A percentile compares a stretch with the other conserved stretches of the same genome.
Conservation (phyloP, 1,140 invertebrate genomes). For the Hormaphis cornu region DNA sequence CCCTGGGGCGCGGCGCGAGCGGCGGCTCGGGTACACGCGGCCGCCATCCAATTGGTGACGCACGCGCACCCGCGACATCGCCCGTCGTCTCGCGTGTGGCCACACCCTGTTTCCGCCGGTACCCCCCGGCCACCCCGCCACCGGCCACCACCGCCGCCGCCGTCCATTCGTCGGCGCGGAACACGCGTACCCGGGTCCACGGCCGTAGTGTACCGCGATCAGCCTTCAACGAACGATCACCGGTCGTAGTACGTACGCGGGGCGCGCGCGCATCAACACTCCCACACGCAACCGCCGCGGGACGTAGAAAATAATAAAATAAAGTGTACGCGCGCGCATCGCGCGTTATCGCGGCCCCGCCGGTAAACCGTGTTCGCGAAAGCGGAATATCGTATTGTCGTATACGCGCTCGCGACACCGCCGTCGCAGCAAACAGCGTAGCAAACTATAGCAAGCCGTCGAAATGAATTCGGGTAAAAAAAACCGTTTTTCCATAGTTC, state of each 20-base stretch:
- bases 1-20: background rate
- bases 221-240: background rate
- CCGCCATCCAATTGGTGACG: background rate
- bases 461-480: too few relatives aligned
- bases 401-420: background rate
- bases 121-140: background rate
- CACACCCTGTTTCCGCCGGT: too few relatives aligned
- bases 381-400: too few relatives aligned
- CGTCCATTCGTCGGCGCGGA: background rate
- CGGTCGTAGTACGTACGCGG: background rate
- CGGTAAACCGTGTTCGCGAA: too few relatives aligned
- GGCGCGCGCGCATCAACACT: background rate
- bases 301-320: background rate
- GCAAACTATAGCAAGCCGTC: too few relatives aligned
- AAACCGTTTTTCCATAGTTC: too few relatives aligned
- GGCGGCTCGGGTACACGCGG: background rate
- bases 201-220: conserved; percentile 26
- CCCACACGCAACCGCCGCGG: too few relatives aligned
- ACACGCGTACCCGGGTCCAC: background rate
- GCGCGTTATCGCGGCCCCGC: background rate
- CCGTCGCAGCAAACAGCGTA: background rate
- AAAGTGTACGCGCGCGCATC: background rate
- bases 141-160: background rate
- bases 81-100: too few relatives aligned
- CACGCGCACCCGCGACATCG: background rate